Evolutionary conservation across 2,113 vertebrate genomes (phyloP).

Genomic region (Anseranas semipalmata): DNA sequence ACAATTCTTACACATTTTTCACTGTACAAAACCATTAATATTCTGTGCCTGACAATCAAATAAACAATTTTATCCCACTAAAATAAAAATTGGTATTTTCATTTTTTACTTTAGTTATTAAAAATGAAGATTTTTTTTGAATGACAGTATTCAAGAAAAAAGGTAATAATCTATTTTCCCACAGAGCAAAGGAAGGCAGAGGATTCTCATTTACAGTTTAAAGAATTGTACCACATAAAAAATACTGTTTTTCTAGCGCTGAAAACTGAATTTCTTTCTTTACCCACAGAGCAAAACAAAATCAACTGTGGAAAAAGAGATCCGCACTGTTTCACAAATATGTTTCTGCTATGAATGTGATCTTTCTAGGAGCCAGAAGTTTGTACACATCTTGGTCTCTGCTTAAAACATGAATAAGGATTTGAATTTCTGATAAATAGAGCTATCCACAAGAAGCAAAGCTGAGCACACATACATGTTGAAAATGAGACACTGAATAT

Average conservation of each 20-base stretch:
- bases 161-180: background rate
- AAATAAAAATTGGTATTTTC: background rate
- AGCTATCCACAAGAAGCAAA: background rate
- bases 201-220: background rate
- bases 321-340: background rate
- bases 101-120: background rate
- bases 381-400: background rate
- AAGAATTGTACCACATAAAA: background rate
- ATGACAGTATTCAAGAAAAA: background rate
- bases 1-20: background rate
- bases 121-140: background rate
- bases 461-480: background rate
- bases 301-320: background rate
- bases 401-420: background rate
- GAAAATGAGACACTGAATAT: background rate
- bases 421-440: background rate
- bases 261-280: background rate
- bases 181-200: background rate
- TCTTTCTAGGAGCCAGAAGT: background rate
- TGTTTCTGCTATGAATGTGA: fast-evolving
- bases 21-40: background rate
- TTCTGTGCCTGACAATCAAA: background rate
- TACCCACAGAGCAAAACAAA: background rate
- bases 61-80: background rate
- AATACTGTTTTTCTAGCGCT: background rate